phyloP scores from a whole-genome alignment of 2,797 vertebrate genomes.

The Pseudotriccus pelzelni region DNA sequence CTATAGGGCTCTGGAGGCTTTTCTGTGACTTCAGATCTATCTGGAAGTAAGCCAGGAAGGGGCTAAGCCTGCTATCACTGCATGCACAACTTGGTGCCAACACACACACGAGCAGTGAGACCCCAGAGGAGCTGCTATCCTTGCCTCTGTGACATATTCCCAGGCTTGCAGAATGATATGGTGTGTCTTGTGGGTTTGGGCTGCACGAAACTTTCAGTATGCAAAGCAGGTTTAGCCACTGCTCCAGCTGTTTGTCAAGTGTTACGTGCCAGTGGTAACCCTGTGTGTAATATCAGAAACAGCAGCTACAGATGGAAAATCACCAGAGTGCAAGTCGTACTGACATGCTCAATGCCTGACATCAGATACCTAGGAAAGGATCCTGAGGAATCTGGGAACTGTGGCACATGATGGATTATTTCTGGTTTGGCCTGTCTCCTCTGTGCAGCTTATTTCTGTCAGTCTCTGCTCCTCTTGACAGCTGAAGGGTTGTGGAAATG shows the following conservation, averaged over 20 bases:
- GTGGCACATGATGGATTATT: conserved; percentile 69
- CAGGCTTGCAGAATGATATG: not conserved
- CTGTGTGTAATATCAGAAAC: not conserved
- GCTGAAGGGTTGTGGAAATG: conserved; percentile 50
- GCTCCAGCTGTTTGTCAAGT: conserved; percentile 36
- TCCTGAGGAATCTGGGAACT: conserved; percentile 52
- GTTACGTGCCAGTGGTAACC: not conserved
- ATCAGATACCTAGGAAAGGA: conserved; percentile 42
- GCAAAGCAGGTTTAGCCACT: not conserved
- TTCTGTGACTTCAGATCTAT: not conserved
- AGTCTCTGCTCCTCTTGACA: conserved; percentile 37
- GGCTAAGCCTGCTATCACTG: not conserved
- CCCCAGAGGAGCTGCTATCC: not conserved
- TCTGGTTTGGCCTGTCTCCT: conserved; percentile 55
- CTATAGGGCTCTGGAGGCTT: not conserved
- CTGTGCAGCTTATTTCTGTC: conserved; percentile 25
- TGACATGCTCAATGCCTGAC: not conserved
- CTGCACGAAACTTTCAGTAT: not conserved
- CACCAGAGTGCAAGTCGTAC: conserved; percentile 24
- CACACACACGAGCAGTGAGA: not conserved
- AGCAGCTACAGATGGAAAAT: conserved; percentile 53
- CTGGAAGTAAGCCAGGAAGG: not conserved
- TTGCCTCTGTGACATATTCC: not conserved
- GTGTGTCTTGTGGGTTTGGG: not conserved
- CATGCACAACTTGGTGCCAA: not conserved